Evolutionary conservation across 2,113 vertebrate genomes (phyloP).

Genomic region (Callocephalon fimbriatum): DNA sequence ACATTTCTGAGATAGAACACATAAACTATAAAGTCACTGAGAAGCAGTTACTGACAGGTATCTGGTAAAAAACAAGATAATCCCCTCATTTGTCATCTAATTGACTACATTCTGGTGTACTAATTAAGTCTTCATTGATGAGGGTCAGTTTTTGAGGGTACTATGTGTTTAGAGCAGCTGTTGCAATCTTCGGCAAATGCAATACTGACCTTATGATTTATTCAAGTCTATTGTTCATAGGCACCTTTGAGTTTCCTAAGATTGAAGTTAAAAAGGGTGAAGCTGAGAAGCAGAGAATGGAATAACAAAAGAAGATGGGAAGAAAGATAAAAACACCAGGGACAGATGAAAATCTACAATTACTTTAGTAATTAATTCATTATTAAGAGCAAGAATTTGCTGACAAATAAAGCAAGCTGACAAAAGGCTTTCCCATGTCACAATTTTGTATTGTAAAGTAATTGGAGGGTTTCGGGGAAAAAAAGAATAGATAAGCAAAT

Average conservation of each 20-base stretch:
- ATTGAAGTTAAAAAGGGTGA: not conserved
- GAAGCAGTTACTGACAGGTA: not conserved
- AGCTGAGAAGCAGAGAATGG: not conserved
- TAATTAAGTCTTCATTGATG: not conserved
- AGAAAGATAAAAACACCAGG: not conserved
- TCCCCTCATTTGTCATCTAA: not conserved
- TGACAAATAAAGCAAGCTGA: not conserved
- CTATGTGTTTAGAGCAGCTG: not conserved
- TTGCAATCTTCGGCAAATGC: not conserved
- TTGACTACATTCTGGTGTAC: not conserved
- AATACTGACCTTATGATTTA: not conserved
- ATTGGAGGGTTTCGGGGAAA: not conserved
- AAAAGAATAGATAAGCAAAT: not conserved
- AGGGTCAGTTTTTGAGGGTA: not conserved
- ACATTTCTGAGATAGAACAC: not conserved
- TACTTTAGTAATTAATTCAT: not conserved
- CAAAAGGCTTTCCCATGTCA: not conserved
- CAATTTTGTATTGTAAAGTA: not conserved
- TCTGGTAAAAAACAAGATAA: not conserved
- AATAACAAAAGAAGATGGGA: not conserved
- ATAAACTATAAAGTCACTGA: not conserved
- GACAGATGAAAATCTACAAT: not conserved
- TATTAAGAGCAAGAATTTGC: not conserved
- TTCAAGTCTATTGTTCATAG: not conserved
- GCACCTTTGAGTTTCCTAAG: not conserved